phyloP scores from a whole-genome alignment of 2,113 vertebrate species.

The Zingel zingel region DNA sequence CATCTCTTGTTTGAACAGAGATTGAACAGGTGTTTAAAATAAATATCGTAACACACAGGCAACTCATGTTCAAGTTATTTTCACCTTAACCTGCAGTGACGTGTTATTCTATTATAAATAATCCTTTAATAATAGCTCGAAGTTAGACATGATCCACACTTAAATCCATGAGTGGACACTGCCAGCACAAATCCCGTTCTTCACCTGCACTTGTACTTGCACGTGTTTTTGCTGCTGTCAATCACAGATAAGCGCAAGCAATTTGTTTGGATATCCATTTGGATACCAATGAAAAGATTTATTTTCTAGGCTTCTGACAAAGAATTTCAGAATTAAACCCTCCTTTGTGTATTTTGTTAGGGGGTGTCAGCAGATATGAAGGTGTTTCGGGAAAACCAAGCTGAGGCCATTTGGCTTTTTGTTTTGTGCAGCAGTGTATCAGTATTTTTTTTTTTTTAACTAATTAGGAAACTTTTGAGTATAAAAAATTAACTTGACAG shows the following conservation, averaged over 20 bases:
- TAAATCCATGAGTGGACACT: constrained; percentile 1
- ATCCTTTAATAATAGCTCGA: constrained; percentile 29
- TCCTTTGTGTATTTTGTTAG: background rate
- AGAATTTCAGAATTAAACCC: background rate
- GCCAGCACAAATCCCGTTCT: background rate
- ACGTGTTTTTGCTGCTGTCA: constrained; percentile 1
- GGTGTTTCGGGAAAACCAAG: background rate
- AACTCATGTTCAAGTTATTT: background rate
- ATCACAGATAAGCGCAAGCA: background rate
- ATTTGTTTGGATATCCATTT: constrained; percentile 2
- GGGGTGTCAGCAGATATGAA: background rate
- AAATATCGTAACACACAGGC: background rate
- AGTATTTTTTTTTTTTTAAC: background rate
- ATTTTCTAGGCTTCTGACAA: background rate
- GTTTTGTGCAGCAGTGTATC: too few species aligned
- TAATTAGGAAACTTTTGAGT: too few species aligned
- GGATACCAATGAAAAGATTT: background rate
- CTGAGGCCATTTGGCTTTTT: background rate
- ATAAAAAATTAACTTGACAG: too few species aligned
- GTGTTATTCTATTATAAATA: constrained; percentile 8
- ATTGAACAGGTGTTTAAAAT: constrained; percentile 34
- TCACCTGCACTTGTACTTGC: background rate
- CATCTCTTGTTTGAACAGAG: background rate
- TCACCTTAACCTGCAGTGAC: constrained; percentile 14
- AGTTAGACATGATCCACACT: constrained; percentile 9